Evolutionary conservation across 30 jellyfish, hydroid and myxozoan species (phyloP), one percentile per base, ranked within the genome.

Genomic region (Cassiopea xamachana): DNA sequence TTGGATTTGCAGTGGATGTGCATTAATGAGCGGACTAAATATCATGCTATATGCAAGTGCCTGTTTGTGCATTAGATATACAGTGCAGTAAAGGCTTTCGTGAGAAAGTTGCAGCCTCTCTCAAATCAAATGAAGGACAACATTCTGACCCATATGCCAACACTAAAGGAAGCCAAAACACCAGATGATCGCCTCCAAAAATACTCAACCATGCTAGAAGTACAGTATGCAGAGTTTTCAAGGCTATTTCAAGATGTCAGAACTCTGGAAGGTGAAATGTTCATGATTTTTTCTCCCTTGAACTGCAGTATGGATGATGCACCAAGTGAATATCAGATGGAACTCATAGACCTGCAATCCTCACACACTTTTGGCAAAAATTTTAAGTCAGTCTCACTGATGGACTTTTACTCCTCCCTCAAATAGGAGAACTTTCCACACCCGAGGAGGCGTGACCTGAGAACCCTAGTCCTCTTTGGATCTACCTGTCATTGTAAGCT

Each of bases 1-100:
- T 55, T 17, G 74, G 75, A 27, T 79, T 79, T 43, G 7, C 74
- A 17, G 87, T 79, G 87, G 75, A 55, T 61, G 69, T 79, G 87
- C 87, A 79, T 82, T 46, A 46, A 46, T 46, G 74, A 79, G 13
- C 69, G 83, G 48, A 46, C 74, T 79, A 44, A 79, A 79, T 79
- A 16, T 44, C 62, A 43, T 9, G 48, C 69, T 79, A 82, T 44
- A 46, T 3, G 87, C 76, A 67, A 67, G 18, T 7, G 45, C 76
- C 76, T 67, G 6, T 67, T 67, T 67, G 76, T 67, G 76, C 76
- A 67, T 18, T 7, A 14, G 76, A 67, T 67, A 19, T 67, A 67
- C 76, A 67, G 45, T 67, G 76, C 76, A 67, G 76, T 67, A 2
- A 67, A 67, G 18, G 76, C 76, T 67, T 67, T 67, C 76, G 18